phyloP scores from a whole-genome alignment of 2,888 invertebrate species.

The Bimastos eiseni region DNA sequence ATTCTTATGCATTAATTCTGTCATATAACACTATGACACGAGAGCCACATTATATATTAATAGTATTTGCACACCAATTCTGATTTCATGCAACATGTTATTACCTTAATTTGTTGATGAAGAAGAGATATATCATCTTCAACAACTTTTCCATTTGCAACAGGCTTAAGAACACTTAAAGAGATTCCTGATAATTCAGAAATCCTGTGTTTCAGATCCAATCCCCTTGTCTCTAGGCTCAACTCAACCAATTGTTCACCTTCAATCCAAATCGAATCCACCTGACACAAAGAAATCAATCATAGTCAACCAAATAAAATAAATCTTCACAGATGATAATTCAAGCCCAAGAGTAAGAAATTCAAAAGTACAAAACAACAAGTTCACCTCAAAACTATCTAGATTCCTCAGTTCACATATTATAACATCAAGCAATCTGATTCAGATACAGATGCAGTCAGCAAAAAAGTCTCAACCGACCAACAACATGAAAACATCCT shows the following conservation, averaged over 20 bases:
- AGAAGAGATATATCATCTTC: constrained; percentile 48
- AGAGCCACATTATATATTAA: background rate
- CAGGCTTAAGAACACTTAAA: constrained; percentile 49
- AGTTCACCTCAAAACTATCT: background rate
- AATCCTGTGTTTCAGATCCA: constrained; percentile 48
- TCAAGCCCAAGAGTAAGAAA: background rate
- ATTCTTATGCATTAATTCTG: background rate
- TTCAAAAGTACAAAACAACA: background rate
- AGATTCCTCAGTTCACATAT: background rate
- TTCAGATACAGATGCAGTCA: background rate
- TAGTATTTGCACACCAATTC: too few species aligned
- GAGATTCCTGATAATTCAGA: constrained; percentile 41
- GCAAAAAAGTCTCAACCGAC: background rate
- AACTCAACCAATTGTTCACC: constrained; percentile 44
- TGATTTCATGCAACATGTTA: background rate
- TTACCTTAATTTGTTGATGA: constrained; percentile 55
- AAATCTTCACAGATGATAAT: background rate
- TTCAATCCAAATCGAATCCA: background rate
- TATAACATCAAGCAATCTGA: background rate
- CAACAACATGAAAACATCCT: background rate
- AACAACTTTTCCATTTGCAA: constrained; percentile 54
- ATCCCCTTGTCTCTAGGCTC: constrained; percentile 47
- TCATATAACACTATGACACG: background rate
- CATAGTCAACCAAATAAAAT: background rate
- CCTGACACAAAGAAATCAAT: background rate